Evolutionary conservation across 23 tunicate species (phyloP).

Genomic region (Styela clava): DNA sequence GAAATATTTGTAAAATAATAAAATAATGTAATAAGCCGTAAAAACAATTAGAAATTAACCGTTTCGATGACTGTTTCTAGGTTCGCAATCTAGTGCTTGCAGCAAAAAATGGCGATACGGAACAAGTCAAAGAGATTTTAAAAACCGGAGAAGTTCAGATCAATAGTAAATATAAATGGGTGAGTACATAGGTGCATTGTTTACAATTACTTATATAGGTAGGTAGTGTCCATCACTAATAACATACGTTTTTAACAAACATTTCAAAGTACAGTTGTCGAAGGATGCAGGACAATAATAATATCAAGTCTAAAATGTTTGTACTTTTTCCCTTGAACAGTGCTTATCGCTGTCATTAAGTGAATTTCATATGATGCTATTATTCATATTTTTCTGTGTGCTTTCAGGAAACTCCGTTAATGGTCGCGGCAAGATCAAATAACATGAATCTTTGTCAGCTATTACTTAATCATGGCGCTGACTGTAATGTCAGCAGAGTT

Average conservation of each 20-base stretch:
- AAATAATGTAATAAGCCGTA: too few relatives aligned
- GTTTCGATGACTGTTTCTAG: too few relatives aligned
- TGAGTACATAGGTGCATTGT: neutral
- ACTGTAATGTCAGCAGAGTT: slow-evolving; percentile 14
- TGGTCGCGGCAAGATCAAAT: slow-evolving; percentile 23
- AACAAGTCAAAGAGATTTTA: slow-evolving; percentile 6
- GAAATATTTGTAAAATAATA: too few relatives aligned
- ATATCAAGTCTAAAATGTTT: too few relatives aligned
- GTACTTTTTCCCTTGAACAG: too few relatives aligned
- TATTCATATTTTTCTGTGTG: too few relatives aligned
- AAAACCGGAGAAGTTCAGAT: slow-evolving; percentile 6
- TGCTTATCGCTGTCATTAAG: too few relatives aligned
- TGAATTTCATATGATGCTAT: too few relatives aligned
- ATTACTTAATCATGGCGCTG: slow-evolving; percentile 17
- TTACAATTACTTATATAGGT: neutral
- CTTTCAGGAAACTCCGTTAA: slow-evolving; percentile 18
- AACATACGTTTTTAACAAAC: neutral
- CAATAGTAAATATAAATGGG: slow-evolving; percentile 12
- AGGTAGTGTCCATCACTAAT: neutral
- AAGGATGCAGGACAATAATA: too few relatives aligned
- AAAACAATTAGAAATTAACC: too few relatives aligned
- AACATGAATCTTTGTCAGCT: slow-evolving; percentile 5
- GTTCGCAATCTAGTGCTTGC: slow-evolving; percentile 25
- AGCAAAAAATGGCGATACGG: slow-evolving; percentile 22
- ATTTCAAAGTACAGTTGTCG: too few relatives aligned